Conservation (phyloP, 2,113 vertebrate species). For the Oreochromis spilurus region DNA sequence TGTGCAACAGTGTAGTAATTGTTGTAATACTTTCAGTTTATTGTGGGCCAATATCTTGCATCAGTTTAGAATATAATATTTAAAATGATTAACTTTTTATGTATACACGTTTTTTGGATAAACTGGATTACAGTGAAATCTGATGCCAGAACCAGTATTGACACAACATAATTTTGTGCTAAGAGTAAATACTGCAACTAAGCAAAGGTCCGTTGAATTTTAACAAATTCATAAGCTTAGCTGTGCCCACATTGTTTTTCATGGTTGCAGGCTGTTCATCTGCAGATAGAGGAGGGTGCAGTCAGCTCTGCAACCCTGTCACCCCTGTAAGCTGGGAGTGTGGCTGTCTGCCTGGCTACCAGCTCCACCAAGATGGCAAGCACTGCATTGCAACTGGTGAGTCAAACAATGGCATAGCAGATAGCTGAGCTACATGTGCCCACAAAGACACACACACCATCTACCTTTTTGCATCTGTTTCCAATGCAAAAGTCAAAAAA, state of each 20-base stretch:
- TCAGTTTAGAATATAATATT: background rate
- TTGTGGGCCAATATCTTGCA: background rate
- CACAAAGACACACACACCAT: background rate
- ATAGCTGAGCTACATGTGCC: background rate
- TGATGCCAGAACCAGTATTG: background rate
- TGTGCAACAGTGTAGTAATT: background rate
- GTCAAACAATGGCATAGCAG: constrained; percentile 21
- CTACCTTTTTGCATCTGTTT: background rate
- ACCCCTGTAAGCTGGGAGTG: constrained; percentile 80
- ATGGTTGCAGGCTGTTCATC: constrained; percentile 81
- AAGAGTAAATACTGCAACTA: background rate
- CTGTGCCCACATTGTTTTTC: background rate
- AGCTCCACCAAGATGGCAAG: constrained; percentile 78
- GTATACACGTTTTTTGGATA: background rate
- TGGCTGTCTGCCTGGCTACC: constrained; percentile 83
- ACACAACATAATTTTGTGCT: rapidly evolving
- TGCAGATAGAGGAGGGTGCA: constrained; percentile 86
- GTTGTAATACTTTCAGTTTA: background rate
- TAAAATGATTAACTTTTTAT: background rate
- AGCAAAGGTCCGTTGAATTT: background rate
- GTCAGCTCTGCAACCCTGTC: constrained; percentile 80
- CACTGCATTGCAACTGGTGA: constrained; percentile 80
- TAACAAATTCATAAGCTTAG: background rate
- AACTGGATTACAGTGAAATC: background rate
- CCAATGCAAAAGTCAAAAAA: background rate